Evolutionary conservation across 2,888 invertebrate species (phyloP), one percentile per base, ranked within the genome.

Genomic region (Drosophila bunnanda): DNA sequence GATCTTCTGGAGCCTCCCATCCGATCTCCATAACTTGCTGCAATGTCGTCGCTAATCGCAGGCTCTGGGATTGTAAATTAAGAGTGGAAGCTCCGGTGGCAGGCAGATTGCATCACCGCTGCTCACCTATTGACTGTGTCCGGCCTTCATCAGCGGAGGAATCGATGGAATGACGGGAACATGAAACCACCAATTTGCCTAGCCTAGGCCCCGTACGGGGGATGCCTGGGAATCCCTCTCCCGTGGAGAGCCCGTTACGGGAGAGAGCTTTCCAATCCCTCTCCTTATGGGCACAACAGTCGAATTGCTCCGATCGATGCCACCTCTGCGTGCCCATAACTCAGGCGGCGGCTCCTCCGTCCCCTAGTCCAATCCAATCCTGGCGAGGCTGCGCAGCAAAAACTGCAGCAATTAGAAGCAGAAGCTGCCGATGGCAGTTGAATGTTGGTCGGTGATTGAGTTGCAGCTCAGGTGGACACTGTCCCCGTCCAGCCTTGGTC

Each of bases 381-480:
- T 68, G 71, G 68, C 59, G 62, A 59, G 61, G 30, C 62, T 53
- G 22, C 28, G 44, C 56, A 54, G 62, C 60, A 64, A 79, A 82
- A 83, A 87, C 66, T 65, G 52, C 77, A 55, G 84, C 82, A 83
- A 83, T 83, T 83, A 83, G 84, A 78, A 77, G 60, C 67, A 54
- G 77, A 80, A 70, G 77, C 77, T 75, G 78, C 77, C 80, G 72
- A 77, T 80, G 75, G 86, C 80, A 76, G 56, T 53, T 59, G 56
- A 55, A 57, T 64, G 72, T 57, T 57, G 57, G 46, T 34, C 57
- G 71, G 69, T 84, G 79, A 83, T 83, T 83, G 83, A 83, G 83
- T 84, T 87, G 85, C 87, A 79, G 88, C 85, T 84, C 79, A 83
- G 79, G 81, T 83, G 79, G 66, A 68, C 62, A 28, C 25, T 41